Conservation (phyloP, 2,797 vertebrate genomes). For the Liasis olivaceus region DNA sequence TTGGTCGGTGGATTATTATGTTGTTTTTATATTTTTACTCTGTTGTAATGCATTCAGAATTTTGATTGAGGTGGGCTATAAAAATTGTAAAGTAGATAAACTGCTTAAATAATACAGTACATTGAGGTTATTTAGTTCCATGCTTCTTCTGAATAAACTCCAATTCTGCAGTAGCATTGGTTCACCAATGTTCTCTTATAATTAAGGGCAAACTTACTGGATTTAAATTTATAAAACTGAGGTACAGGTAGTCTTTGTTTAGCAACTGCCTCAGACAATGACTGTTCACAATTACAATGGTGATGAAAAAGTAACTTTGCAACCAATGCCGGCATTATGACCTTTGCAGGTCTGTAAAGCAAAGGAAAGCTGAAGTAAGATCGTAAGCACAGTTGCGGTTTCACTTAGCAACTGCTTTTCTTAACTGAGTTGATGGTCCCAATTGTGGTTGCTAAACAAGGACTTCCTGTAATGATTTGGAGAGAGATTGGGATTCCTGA, state of each 20-base stretch:
- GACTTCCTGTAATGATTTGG: neutral
- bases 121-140: neutral
- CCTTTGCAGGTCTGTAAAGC: neutral
- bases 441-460: neutral
- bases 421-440: neutral
- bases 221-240: neutral
- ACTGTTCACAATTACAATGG: no score
- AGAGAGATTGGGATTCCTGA: neutral
- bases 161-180: neutral
- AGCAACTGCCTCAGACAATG: neutral
- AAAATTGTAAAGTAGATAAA: neutral
- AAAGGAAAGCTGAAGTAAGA: neutral
- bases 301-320: neutral
- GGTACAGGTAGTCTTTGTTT: neutral
- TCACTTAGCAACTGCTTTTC: neutral
- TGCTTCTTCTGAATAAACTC: neutral
- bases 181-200: neutral
- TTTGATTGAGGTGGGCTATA: neutral
- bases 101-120: neutral
- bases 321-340: neutral
- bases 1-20: neutral
- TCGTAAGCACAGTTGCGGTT: neutral
- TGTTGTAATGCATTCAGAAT: neutral
- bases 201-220: neutral
- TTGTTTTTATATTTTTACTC: neutral